phyloP scores from a whole-genome alignment of 2,888 invertebrate genomes.

The Smittia sp. region DNA sequence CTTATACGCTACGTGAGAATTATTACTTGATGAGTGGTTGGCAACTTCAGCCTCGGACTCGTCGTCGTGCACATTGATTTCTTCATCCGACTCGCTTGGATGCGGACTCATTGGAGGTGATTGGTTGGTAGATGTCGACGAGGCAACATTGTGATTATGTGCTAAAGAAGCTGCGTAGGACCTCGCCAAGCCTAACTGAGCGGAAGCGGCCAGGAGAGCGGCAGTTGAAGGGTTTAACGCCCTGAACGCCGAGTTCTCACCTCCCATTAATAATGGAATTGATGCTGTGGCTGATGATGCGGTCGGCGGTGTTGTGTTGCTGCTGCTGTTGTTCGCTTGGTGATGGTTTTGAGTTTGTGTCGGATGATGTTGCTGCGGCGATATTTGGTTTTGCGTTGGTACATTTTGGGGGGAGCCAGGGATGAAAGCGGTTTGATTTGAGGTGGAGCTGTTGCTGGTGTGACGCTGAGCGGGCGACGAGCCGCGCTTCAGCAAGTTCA shows the following conservation, averaged over 20 bases:
- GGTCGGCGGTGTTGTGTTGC: conserved; percentile 44
- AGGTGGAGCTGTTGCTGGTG: conserved; percentile 45
- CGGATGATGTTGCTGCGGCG: conserved; percentile 51
- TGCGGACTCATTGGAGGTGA: conserved; percentile 42
- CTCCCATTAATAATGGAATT: conserved; percentile 70
- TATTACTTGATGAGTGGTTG: not conserved
- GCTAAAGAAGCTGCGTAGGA: conserved; percentile 47
- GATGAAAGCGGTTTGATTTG: conserved; percentile 57
- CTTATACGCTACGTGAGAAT: conserved; percentile 18
- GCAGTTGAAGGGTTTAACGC: conserved; percentile 65
- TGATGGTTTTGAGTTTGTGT: conserved; percentile 43
- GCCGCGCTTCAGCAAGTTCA: conserved; percentile 85
- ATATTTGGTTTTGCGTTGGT: conserved; percentile 43
- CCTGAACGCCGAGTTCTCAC: conserved; percentile 86
- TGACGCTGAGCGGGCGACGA: conserved; percentile 50
- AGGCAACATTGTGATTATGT: conserved; percentile 45
- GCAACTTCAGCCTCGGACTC: conserved; percentile 63
- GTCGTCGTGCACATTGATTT: conserved; percentile 79
- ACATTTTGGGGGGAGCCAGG: conserved; percentile 59
- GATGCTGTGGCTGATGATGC: conserved; percentile 54
- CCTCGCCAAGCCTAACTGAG: conserved; percentile 49
- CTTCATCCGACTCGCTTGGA: conserved; percentile 64
- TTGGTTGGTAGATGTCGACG: conserved; percentile 46
- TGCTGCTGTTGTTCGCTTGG: conserved; percentile 43
- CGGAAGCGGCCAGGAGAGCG: conserved; percentile 55